Evolutionary conservation across 2,888 invertebrate species (phyloP).

Genomic region (Lucinisca nassula): DNA sequence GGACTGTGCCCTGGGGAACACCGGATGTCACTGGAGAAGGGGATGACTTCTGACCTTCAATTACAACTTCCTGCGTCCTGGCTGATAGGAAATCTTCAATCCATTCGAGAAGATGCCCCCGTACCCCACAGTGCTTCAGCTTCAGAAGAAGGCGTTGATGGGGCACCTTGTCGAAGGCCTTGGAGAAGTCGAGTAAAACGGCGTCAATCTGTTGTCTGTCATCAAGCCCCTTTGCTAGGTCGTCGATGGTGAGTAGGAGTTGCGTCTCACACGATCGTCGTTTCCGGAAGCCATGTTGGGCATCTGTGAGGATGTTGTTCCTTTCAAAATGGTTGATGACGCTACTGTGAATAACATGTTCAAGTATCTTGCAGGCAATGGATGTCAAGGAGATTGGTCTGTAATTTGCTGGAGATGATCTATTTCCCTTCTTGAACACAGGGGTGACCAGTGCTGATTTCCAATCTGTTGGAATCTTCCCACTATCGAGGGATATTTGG

Average conservation of each 20-base stretch:
- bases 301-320: not conserved
- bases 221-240: slow-evolving; percentile 11
- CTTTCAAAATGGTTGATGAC: not conserved
- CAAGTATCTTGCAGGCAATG: slow-evolving; percentile 1
- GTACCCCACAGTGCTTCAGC: not conserved
- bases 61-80: not conserved
- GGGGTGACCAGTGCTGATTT: slow-evolving; percentile 21
- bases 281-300: not conserved
- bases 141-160: not conserved
- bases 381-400: slow-evolving; percentile 9
- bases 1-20: too few relatives aligned
- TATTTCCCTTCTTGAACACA: slow-evolving; percentile 29
- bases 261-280: not conserved
- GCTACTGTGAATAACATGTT: slow-evolving; percentile 21
- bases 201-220: slow-evolving; percentile 26
- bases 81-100: not conserved
- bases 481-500: slow-evolving; percentile 7
- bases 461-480: slow-evolving; percentile 17
- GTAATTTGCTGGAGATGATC: not conserved
- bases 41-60: not conserved
- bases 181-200: slow-evolving; percentile 9
- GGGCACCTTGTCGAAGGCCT: not conserved
- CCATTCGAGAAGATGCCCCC: not conserved
- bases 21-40: not conserved
- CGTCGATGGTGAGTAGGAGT: not conserved